Conservation (phyloP, 2,113 vertebrate species). For the Motacilla alba region DNA sequence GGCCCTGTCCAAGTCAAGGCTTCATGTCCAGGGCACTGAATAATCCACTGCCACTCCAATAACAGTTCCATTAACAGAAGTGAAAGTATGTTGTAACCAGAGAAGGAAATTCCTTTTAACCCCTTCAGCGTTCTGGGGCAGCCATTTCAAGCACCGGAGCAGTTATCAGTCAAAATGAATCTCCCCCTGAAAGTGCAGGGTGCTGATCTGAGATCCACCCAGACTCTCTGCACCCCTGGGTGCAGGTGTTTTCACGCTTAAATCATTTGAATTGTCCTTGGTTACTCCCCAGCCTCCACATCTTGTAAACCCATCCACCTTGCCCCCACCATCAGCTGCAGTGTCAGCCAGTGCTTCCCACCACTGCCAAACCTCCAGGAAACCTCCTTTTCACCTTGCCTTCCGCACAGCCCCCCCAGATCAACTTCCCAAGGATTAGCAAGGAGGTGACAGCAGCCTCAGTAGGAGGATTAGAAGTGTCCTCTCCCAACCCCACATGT, state of each 20-base stretch:
- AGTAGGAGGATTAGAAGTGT: background rate
- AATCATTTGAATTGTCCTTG: background rate
- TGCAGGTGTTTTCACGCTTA: background rate
- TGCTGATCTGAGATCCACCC: background rate
- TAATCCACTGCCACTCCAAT: background rate
- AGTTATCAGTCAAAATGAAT: background rate
- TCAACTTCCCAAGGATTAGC: background rate
- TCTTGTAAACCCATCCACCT: background rate
- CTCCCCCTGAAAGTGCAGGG: accelerated
- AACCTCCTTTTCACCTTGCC: background rate
- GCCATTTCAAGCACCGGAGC: background rate
- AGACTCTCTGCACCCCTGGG: background rate
- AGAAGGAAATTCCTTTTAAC: background rate
- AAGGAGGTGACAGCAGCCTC: background rate
- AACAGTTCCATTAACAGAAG: background rate
- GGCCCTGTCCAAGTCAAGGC: background rate
- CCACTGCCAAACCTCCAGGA: background rate
- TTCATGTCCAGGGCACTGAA: background rate
- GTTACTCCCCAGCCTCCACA: background rate
- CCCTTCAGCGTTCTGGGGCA: background rate
- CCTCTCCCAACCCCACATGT: background rate
- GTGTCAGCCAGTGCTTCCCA: background rate
- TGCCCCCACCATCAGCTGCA: background rate
- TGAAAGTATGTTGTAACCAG: background rate
- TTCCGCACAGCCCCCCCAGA: background rate